These are phyloP conservation scores for Laothoe populi DNA, from an alignment of 2,888 invertebrate species.

Conservation along the genomic window DNA sequence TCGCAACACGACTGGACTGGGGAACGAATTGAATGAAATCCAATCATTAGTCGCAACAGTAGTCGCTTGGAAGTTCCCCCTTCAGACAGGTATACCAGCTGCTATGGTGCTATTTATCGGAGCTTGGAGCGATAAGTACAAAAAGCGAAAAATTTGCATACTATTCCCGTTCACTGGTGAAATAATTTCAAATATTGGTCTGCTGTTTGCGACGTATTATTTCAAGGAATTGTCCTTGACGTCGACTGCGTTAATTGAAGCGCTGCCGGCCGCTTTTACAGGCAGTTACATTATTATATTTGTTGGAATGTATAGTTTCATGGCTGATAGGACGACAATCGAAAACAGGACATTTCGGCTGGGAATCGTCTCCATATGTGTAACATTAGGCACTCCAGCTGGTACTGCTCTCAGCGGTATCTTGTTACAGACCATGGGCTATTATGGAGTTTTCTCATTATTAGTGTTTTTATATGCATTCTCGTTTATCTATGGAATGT, in stretches of 20 bases:
- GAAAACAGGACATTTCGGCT: conserved; percentile 87
- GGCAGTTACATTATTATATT: conserved; percentile 86
- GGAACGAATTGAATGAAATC: conserved; percentile 69
- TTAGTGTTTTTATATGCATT: conserved; percentile 60
- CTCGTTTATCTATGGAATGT: conserved; percentile 68
- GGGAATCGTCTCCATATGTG: conserved; percentile 85
- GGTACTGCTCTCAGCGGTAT: conserved; percentile 83
- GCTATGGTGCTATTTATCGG: conserved; percentile 85
- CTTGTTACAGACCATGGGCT: conserved; percentile 70
- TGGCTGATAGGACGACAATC: conserved; percentile 84
- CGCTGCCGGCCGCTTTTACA: conserved; percentile 84
- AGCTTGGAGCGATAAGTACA: conserved; percentile 86
- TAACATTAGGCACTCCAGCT: conserved; percentile 78
- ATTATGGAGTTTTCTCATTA: conserved; percentile 76
- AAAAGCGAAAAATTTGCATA: conserved; percentile 85
- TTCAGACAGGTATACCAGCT: conserved; percentile 85
- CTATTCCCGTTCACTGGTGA: conserved; percentile 84
- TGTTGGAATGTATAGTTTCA: conserved; percentile 86
- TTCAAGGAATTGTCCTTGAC: conserved; percentile 81
- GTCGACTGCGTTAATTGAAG: conserved; percentile 81
- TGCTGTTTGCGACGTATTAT: conserved; percentile 83
- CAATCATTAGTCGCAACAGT: conserved; percentile 81
- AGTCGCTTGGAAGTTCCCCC: conserved; percentile 84
- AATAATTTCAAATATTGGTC: conserved; percentile 79
- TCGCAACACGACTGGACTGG: conserved; percentile 72